These are phyloP conservation scores for Picus viridis DNA, from an alignment of 2,797 vertebrate species.

Conservation along the genomic window DNA sequence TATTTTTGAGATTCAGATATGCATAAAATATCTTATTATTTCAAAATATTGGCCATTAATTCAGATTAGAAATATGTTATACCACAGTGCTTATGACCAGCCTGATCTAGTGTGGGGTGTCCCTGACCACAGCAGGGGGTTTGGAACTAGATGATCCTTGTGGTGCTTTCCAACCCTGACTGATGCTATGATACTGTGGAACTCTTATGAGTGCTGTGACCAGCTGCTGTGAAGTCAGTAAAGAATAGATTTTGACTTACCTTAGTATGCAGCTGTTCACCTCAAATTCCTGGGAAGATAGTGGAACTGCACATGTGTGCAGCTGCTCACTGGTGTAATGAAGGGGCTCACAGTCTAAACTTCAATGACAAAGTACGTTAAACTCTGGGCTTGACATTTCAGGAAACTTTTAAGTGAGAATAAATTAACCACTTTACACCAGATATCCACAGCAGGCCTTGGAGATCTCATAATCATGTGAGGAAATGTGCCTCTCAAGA, in stretches of 20 bases:
- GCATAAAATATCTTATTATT: background rate
- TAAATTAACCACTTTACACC: constrained; percentile 19
- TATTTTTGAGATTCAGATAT: background rate
- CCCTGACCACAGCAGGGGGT: no score
- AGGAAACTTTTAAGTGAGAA: background rate
- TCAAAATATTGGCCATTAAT: background rate
- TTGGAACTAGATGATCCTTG: no score
- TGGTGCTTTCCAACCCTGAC: no score
- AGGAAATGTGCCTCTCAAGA: background rate
- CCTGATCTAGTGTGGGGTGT: background rate
- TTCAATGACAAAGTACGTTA: background rate
- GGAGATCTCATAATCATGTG: background rate
- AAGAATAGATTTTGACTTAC: background rate
- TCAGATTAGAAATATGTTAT: background rate
- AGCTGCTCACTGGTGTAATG: background rate
- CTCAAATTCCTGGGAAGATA: background rate
- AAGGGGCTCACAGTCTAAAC: background rate
- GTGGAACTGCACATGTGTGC: background rate
- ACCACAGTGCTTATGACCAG: background rate
- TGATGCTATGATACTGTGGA: background rate
- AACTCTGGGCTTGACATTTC: background rate
- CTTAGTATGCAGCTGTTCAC: background rate
- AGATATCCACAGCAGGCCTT: background rate
- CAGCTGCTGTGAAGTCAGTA: background rate
- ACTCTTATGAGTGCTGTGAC: background rate